A percentile compares a stretch with the other conserved stretches of the same genome.
Conservation (phyloP, 2,113 vertebrate species). For the Nicator chloris region DNA sequence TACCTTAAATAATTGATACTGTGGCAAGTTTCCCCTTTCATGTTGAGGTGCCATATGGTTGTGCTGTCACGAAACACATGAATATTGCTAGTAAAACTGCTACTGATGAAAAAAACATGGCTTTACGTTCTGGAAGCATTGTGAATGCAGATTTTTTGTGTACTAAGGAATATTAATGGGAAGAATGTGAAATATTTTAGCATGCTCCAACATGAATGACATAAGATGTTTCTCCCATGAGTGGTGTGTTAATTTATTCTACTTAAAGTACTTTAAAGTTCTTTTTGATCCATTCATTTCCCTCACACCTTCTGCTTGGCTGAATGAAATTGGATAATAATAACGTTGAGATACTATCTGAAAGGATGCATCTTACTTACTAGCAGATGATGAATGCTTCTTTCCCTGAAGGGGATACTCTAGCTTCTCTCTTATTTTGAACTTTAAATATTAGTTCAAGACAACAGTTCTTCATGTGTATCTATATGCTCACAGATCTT, state of each 20-base stretch:
- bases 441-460: not conserved
- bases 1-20: not conserved
- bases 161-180: not conserved
- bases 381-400: not conserved
- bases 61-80: not conserved
- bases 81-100: not conserved
- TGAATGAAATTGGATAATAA: not conserved
- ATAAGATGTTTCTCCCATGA: not conserved
- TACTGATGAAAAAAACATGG: not conserved
- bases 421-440: not conserved
- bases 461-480: not conserved
- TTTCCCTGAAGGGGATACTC: not conserved
- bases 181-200: not conserved
- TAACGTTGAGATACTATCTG: not conserved
- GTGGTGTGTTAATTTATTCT: not conserved
- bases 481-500: not conserved
- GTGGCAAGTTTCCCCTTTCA: not conserved
- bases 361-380: not conserved
- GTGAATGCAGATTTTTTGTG: not conserved
- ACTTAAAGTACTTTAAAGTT: not conserved
- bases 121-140: not conserved
- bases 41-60: not conserved
- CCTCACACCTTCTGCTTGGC: not conserved
- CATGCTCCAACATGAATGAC: not conserved
- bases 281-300: not conserved